Evolutionary conservation across 37 sponge, comb jelly and placozoan genomes (phyloP).

Genomic region (Tethya wilhelma): DNA sequence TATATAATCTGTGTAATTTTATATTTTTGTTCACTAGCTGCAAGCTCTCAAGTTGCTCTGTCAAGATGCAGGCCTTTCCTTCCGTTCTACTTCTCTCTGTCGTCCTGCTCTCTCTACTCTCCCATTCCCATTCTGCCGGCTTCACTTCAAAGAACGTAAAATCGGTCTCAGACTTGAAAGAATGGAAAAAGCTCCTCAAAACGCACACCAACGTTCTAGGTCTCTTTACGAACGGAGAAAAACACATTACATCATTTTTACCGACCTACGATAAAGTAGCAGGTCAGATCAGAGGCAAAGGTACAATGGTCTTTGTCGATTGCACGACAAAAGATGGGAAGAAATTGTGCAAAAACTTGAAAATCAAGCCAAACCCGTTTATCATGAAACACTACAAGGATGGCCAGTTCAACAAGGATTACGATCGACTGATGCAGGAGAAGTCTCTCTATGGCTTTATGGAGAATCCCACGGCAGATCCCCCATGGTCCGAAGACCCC

Average conservation of each 20-base stretch:
- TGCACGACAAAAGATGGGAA: slow-evolving; percentile 64
- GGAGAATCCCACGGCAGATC: slow-evolving; percentile 81
- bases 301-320: slow-evolving; percentile 79
- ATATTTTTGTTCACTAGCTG: too few species aligned
- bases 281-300: slow-evolving; percentile 59
- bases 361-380: slow-evolving; percentile 44
- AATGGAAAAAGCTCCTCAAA: slow-evolving; percentile 84
- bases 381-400: slow-evolving; percentile 87
- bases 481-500: slow-evolving; percentile 95
- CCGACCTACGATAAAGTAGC: slow-evolving; percentile 73
- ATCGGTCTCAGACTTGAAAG: slow-evolving; percentile 74
- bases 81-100: background rate
- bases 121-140: too few species aligned
- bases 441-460: slow-evolving; percentile 80
- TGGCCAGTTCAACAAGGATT: slow-evolving; percentile 90
- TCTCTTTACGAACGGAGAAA: slow-evolving; percentile 52
- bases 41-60: too few species aligned
- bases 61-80: too few species aligned
- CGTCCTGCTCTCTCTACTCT: background rate
- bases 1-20: too few species aligned
- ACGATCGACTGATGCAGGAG: slow-evolving; percentile 73
- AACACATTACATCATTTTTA: slow-evolving; percentile 27
- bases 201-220: slow-evolving; percentile 82
- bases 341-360: slow-evolving; percentile 89
- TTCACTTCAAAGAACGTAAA: slow-evolving; percentile 10